Evolutionary conservation across 2,797 vertebrate species (phyloP).

Genomic region (Potorous gilbertii): DNA sequence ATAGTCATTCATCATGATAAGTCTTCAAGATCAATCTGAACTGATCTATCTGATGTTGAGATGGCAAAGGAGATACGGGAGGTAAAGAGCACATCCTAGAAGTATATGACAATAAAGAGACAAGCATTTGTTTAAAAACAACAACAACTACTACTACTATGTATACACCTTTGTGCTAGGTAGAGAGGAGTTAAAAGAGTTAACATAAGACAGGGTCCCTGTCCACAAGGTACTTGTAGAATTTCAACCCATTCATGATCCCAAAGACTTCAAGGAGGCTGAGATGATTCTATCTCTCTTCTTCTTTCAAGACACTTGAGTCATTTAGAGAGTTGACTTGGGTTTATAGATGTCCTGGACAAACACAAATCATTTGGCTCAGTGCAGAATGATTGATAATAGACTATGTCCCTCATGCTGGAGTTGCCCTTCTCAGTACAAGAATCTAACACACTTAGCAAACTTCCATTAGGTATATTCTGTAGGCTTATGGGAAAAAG

Average conservation of each 20-base stretch:
- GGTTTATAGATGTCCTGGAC: not conserved
- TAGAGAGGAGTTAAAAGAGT: not conserved
- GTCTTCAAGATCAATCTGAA: conserved; percentile 48
- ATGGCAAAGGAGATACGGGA: not conserved
- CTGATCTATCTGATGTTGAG: not conserved
- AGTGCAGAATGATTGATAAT: not conserved
- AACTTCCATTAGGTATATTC: not conserved
- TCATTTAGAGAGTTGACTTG: not conserved
- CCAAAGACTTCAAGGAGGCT: not conserved
- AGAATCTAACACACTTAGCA: not conserved
- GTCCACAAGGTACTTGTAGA: not conserved
- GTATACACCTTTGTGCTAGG: not conserved
- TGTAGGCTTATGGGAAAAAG: not conserved
- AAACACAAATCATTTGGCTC: not conserved
- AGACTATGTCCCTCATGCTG: not conserved
- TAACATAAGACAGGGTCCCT: not conserved
- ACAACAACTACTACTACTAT: not conserved
- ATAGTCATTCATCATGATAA: conserved; percentile 39
- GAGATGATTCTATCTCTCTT: not conserved
- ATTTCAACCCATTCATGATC: not conserved
- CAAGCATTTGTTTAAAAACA: not conserved
- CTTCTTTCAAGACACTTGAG: not conserved
- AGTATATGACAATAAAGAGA: not conserved
- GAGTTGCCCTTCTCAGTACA: not conserved
- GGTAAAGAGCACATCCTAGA: not conserved